Evolutionary conservation across 2,797 vertebrate species (phyloP), one percentile per base, ranked within the genome.

Genomic region (Clarias fuscus): DNA sequence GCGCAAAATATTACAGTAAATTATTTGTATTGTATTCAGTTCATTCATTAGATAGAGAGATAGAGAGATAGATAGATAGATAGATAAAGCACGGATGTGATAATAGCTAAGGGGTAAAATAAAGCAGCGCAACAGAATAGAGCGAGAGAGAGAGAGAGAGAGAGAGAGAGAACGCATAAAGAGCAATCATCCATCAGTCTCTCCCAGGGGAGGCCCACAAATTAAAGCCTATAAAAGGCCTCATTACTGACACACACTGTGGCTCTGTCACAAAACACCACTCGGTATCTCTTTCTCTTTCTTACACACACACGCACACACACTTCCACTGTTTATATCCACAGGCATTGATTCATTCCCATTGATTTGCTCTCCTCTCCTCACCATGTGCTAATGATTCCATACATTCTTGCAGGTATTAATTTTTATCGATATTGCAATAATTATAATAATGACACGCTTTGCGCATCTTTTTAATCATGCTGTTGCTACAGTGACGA

Each of bases 161-260:
- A 92, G 91, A 92, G 92, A 90, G 92, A 84, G 67, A 37, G 67
- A 58, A 40, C 20, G 22, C 92, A 94, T 93, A 94, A 94, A 94
- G 94, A 90, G 90, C 59, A 92, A 91, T 94, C 92, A 94, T 93
- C 92, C 92, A 93, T 95, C 94, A 95, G 92, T 92, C 93, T 82
- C 71, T 94, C 94, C 93, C 93, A 87, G 88, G 91, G 93, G 91
- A 93, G 90, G 85, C 85, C 93, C 94, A 94, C 93, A 95, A 95
- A 95, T 95, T 95, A 93, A 94, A 95, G 93, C 92, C 92, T 93
- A 95, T 94, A 94, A 95, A 95, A 93, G 93, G 88, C 92, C 94
- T 95, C 93, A 94, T 95, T 94, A 94, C 93, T 95, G 93, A 92
- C 94, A 84, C 58, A 80, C 70, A 92, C 93, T 93, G 90, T 93